These are phyloP conservation scores for Fragum whitleyi DNA, from an alignment of 2,888 invertebrate genomes.

Conservation along the genomic window DNA sequence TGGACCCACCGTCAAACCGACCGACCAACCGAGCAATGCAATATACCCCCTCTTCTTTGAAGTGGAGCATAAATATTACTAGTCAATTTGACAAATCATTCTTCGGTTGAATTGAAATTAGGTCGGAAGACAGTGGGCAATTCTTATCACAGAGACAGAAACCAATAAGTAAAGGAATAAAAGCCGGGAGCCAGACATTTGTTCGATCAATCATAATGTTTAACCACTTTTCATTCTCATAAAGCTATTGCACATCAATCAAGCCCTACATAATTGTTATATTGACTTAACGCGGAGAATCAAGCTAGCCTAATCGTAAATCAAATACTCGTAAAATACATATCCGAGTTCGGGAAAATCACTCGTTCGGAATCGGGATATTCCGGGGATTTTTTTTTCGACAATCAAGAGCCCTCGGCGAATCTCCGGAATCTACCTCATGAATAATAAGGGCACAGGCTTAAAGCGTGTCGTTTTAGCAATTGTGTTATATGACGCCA, in stretches of 20 bases:
- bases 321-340: neutral
- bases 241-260: slow-evolving; percentile 1
- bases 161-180: neutral
- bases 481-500: no score
- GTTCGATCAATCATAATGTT: slow-evolving; percentile 21
- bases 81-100: no score
- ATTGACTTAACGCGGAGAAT: slow-evolving; percentile 18
- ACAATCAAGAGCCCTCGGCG: no score
- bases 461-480: no score
- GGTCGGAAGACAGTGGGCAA: neutral
- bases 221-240: slow-evolving; percentile 25
- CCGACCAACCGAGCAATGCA: no score
- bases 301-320: neutral
- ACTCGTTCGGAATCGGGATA: neutral
- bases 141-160: neutral
- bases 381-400: neutral
- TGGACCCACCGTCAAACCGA: no score
- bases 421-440: no score
- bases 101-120: no score
- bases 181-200: slow-evolving; percentile 1
- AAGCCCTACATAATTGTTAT: slow-evolving; percentile 2
- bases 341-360: neutral
- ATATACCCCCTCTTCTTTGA: no score
- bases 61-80: no score
- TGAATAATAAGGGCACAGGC: no score